These are phyloP conservation scores for Anaspis maculata DNA, from an alignment of 2,888 invertebrate species.

Conservation along the genomic window DNA sequence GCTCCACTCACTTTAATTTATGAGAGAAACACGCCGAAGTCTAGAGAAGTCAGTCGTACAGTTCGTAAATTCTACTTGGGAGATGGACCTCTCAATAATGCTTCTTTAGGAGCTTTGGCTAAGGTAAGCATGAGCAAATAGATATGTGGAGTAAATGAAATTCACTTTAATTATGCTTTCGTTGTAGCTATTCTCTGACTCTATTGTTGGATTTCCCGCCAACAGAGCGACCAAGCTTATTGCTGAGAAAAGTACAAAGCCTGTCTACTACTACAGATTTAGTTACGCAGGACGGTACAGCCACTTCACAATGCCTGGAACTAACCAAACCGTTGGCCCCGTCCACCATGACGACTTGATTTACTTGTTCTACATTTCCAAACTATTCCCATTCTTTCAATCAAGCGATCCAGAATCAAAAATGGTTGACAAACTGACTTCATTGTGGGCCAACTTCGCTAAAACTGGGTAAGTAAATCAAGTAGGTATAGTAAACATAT, in stretches of 20 bases:
- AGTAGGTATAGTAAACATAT: too few relatives aligned
- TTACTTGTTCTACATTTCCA: constrained; percentile 42
- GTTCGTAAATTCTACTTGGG: constrained; percentile 47
- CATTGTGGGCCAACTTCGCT: constrained; percentile 44
- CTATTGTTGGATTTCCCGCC: constrained; percentile 50
- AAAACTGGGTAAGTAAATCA: constrained; percentile 40
- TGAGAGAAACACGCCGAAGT: constrained; percentile 48
- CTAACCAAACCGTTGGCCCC: constrained; percentile 38
- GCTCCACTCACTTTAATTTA: constrained; percentile 59
- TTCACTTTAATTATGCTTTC: constrained; percentile 11
- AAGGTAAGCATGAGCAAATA: too few relatives aligned
- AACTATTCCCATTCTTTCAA: constrained; percentile 35
- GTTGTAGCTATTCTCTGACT: constrained; percentile 50
- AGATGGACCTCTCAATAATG: constrained; percentile 38
- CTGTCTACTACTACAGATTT: constrained; percentile 57
- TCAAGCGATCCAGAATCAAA: constrained; percentile 36
- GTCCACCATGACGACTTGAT: constrained; percentile 48
- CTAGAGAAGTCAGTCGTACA: constrained; percentile 44
- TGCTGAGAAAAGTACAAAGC: constrained; percentile 45
- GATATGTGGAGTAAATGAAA: constrained; percentile 2
- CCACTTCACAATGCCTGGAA: constrained; percentile 47
- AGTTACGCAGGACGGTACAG: constrained; percentile 53
- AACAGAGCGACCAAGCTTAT: constrained; percentile 55
- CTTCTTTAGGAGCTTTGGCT: constrained; percentile 38
- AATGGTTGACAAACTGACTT: constrained; percentile 40